A percentile compares a stretch with the other conserved stretches of the same genome.
phyloP scores from a whole-genome alignment of 1,140 invertebrate species.

The Aricia agestis region DNA sequence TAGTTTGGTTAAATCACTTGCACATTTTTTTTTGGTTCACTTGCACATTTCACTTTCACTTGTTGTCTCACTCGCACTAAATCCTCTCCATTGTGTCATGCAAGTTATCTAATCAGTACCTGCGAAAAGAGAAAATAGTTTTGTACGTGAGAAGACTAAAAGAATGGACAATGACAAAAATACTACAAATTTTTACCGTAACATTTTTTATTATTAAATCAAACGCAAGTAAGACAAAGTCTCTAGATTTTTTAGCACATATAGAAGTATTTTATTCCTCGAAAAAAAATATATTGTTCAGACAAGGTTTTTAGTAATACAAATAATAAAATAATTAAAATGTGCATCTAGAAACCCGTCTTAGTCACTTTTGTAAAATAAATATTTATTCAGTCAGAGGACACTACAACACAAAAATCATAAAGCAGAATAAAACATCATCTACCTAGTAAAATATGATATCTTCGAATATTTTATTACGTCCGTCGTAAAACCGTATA shows the following conservation, averaged over 20 bases:
- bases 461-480: neutral
- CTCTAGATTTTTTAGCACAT: too few relatives aligned
- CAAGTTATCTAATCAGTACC: constrained; percentile 37
- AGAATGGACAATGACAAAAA: constrained; percentile 8
- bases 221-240: too few relatives aligned
- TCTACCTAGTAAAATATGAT: neutral
- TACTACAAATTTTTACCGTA: neutral
- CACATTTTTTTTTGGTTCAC: neutral
- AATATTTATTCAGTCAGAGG: neutral
- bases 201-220: too few relatives aligned
- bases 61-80: neutral
- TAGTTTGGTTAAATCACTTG: neutral
- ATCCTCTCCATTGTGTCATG: constrained; percentile 20
- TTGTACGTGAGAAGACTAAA: constrained; percentile 26
- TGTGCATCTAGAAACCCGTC: too few relatives aligned
- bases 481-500: neutral
- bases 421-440: neutral
- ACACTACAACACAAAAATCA: neutral
- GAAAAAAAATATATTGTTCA: too few relatives aligned
- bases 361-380: too few relatives aligned
- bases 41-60: neutral
- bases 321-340: too few relatives aligned
- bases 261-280: too few relatives aligned
- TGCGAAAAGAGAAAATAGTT: constrained; percentile 39
- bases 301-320: too few relatives aligned